phyloP scores from a whole-genome alignment of 2,888 invertebrate species.

The Orchestes rusci region DNA sequence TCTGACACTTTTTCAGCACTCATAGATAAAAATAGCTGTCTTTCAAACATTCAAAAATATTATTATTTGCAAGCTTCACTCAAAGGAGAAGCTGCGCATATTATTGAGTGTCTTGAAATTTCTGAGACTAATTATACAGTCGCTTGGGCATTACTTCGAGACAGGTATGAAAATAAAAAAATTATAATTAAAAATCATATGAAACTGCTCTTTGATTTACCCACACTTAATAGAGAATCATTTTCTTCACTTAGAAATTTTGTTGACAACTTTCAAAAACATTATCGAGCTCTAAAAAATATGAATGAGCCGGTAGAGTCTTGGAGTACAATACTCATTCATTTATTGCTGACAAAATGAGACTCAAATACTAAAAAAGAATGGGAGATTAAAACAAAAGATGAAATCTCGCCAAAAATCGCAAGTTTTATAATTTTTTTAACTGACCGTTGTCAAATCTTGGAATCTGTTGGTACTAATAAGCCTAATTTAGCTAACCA shows the following conservation, averaged over 20 bases:
- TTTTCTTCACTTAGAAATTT: neutral
- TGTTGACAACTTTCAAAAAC: neutral
- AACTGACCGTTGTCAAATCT: neutral
- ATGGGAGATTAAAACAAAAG: neutral
- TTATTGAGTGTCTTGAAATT: neutral
- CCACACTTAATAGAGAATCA: neutral
- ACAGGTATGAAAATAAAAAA: constrained; percentile 1
- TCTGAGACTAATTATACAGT: neutral
- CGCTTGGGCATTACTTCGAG: neutral
- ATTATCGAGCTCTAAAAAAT: neutral
- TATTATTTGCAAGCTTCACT: neutral
- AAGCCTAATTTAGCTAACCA: neutral
- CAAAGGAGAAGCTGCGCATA: neutral
- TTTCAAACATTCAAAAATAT: neutral
- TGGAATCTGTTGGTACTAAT: constrained; percentile 1
- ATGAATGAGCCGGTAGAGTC: neutral
- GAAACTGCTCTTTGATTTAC: neutral
- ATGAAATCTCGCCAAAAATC: neutral
- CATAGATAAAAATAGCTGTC: neutral
- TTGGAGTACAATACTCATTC: neutral
- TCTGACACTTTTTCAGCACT: neutral
- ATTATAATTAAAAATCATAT: neutral
- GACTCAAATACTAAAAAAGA: neutral
- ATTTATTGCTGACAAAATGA: neutral
- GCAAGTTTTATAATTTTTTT: neutral